Percentiles rank a stretch among this genome's conserved stretches.
These are phyloP conservation scores for Pipistrellus pipistrellus DNA, from an alignment of 2,797 vertebrate species.

Conservation along the genomic window DNA sequence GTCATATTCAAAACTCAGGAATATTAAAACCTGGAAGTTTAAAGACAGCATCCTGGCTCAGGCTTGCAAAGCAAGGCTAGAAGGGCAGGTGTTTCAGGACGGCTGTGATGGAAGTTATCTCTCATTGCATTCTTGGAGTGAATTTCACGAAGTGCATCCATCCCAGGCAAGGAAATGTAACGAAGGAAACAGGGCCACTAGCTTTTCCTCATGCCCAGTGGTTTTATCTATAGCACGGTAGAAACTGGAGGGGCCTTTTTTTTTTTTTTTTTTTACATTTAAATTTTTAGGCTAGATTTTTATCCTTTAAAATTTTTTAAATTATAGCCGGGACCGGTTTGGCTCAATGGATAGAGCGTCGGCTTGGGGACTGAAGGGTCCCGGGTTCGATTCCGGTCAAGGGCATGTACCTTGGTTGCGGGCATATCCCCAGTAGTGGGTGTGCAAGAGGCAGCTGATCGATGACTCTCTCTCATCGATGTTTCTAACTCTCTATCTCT, in stretches of 20 bases:
- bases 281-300: constrained; percentile 6
- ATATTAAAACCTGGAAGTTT: background rate
- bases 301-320: background rate
- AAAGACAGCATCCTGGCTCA: background rate
- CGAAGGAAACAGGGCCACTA: background rate
- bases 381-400: too few species aligned
- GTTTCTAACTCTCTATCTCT: too few species aligned
- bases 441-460: too few species aligned
- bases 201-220: background rate
- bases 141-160: background rate
- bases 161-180: background rate
- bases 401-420: too few species aligned
- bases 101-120: background rate
- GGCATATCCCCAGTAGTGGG: too few species aligned
- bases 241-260: background rate
- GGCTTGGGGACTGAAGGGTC: too few species aligned
- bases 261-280: background rate
- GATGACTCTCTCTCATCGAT: too few species aligned
- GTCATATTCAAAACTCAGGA: background rate
- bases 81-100: background rate
- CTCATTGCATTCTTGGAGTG: background rate
- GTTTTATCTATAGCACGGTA: background rate
- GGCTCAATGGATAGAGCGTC: too few species aligned
- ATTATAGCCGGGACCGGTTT: too few species aligned
- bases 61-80: background rate